Evolutionary conservation across 23 tunicate genomes (phyloP), one percentile per base, ranked within the genome.

Genomic region (Trididemnum clinides): DNA sequence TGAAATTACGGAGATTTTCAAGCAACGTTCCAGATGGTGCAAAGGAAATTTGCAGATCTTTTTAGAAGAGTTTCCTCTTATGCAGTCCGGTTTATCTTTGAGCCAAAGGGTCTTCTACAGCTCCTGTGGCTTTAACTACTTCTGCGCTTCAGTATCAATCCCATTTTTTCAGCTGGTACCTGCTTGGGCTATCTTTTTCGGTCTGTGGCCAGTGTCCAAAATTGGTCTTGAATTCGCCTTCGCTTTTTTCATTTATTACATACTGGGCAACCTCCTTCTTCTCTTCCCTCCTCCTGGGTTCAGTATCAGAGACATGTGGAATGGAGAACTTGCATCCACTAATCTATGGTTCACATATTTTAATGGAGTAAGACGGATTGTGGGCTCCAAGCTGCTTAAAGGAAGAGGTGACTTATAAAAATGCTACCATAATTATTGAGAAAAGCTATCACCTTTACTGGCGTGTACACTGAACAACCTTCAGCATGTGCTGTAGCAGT

Each of bases 131-230:
- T 92, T 88, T 64, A 96, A 91, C 80, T 96, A 96, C 39, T 96
- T 96, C 78, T 88, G 90, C 62, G 99, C 97, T 27, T 88, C 99
- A 0, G 64, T 96, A 34, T 92, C 99, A 34, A 96, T 92, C 51
- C 99, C 99, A 20, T 92, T 96, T 58, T 96, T 88, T 86, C 99
- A 96, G 84, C 99, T 96, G 33, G 96, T 95, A 57, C 99, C 99
- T 0, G 85, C 96, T 0, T 95, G 96, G 99, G 99, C 99, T 83
- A 91, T 95, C 57, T 95, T 95, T 83, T 95, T 96, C 44, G 99
- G 99, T 64, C 81, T 95, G 70, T 96, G 99, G 99, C 99, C 97
- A 33, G 99, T 96, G 64, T 96, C 99, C 23, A 82, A 88, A 58
- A 96, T 96, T 69, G 99, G 99, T 38, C 58, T 96, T 12, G 97